Conservation (phyloP, 2,113 vertebrate genomes). For the Gulo gulo region DNA sequence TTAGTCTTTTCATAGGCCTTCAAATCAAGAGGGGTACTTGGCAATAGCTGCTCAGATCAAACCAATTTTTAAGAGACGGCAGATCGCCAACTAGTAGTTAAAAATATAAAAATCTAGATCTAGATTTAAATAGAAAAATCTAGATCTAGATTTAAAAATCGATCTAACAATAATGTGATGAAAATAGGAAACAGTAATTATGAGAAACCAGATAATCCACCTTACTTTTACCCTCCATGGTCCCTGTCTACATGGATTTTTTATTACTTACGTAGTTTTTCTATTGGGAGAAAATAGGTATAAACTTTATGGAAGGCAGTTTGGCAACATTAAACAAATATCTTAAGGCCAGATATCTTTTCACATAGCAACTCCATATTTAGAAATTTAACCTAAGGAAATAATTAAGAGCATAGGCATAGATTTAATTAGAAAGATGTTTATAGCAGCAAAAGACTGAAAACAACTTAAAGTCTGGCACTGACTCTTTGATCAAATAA, state of each 20-base stretch:
- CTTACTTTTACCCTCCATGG: background rate
- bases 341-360: background rate
- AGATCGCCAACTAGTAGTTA: background rate
- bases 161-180: background rate
- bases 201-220: background rate
- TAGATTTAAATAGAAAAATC: background rate
- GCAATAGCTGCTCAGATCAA: background rate
- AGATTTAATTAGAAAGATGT: background rate
- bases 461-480: background rate
- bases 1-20: background rate
- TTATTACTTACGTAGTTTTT: background rate
- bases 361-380: background rate
- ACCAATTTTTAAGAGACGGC: background rate
- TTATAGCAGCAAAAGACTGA: background rate
- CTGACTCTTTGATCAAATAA: background rate
- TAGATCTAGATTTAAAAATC: background rate
- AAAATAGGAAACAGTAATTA: background rate
- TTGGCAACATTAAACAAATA: background rate
- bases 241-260: background rate
- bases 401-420: background rate
- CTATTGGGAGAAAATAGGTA: background rate
- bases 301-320: background rate
- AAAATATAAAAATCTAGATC: background rate
- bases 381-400: background rate
- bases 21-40: background rate